Base-by-base conservation (phyloP, 2,113 vertebrate genomes). In the Paramormyrops kingsleyae region DNA sequence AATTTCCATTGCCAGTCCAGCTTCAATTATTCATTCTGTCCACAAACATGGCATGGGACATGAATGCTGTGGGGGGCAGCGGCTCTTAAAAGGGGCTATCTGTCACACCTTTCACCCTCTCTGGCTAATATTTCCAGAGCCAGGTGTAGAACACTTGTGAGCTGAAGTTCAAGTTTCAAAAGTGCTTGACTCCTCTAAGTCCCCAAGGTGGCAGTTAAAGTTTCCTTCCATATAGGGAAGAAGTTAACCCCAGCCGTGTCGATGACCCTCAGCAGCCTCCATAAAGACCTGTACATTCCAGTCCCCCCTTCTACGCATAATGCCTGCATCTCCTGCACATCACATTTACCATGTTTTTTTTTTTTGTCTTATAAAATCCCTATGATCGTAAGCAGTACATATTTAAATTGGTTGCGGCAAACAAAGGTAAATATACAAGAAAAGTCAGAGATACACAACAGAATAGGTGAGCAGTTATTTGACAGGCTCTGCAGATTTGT, bases 1-100 rank as follows among this genome's bases (percentile, higher is more conserved):
- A 87, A 90, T 80, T 80, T 80, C 47, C 83, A 42, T 42, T 9
- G 46, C 24, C 27, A 77, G 77, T 88, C 87, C 21, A 4, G 15
- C 35, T 74, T 89, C 31, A 85, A 86, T 90, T 89, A 86, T 86
- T 90, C 88, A 90, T 90, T 59, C 87, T 31, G 19, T 77, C 74
- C 85, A 42, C 86, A 47, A 88, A 87, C 52, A 87, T 10, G 19
- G 42, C 52, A 21, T 19, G 9, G 49, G 74, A 52, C 13, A 77
- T 39, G 49, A 70, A 42, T n/a, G 77, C 66, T 50, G 44, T 21
- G 44, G 35, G 53, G 89, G 53, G n/a, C 39, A 24, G 19, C 47
- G 53, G 21, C 19, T 47, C 8, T 52, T 19, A 44, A 87, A 56
- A 74, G 59, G 9, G 42, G 52, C 21, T 27, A n/a, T 56, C 35